Evolutionary conservation across 2,888 invertebrate genomes (phyloP).

Genomic region (Notodonta ziczac): DNA sequence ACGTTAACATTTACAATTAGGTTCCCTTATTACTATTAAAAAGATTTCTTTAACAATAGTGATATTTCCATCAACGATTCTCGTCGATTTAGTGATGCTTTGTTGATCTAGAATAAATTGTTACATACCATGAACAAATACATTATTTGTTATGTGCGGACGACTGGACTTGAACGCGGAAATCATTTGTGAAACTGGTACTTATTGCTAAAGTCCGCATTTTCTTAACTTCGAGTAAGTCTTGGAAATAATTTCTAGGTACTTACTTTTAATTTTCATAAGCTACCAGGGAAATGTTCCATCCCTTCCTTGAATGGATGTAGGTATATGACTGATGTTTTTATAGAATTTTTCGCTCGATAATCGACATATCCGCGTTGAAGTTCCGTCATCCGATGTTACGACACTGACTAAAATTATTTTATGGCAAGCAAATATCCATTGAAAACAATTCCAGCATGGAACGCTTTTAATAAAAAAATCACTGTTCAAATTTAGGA

Average conservation of each 20-base stretch:
- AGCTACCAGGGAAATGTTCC: no score
- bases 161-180: conserved; percentile 33
- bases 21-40: conserved; percentile 73
- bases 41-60: conserved; percentile 60
- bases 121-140: conserved; percentile 36
- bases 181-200: not conserved
- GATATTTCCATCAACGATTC: conserved; percentile 51
- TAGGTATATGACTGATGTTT: no score
- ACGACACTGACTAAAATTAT: conserved; percentile 54
- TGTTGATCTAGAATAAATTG: conserved; percentile 63
- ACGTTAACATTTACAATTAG: conserved; percentile 78
- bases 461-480: conserved; percentile 62
- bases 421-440: conserved; percentile 78
- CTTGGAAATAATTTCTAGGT: no score
- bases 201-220: conserved; percentile 7
- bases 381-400: conserved; percentile 38
- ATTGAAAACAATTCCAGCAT: conserved; percentile 48
- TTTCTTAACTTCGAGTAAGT: no score
- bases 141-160: conserved; percentile 31
- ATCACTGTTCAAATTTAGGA: conserved; percentile 81
- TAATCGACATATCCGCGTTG: conserved; percentile 16
- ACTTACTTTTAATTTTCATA: no score
- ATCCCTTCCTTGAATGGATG: no score
- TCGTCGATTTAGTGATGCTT: conserved; percentile 53
- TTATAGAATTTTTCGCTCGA: no score